These are phyloP conservation scores for Oxytorus armatus DNA, from an alignment of 2,888 invertebrate genomes.

Conservation along the genomic window DNA sequence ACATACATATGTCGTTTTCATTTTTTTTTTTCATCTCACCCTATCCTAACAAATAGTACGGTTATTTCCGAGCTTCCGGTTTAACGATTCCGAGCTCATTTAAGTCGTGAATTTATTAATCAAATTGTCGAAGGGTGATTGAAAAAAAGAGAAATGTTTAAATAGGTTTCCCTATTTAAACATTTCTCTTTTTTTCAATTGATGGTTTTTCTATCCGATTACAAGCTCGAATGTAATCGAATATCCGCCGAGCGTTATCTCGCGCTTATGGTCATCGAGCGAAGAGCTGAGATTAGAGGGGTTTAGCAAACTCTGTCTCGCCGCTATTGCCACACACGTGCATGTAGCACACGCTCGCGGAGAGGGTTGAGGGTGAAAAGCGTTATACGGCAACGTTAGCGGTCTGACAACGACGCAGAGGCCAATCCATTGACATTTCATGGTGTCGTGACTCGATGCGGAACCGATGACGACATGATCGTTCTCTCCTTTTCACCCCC, in stretches of 20 bases:
- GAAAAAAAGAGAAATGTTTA: slow-evolving; percentile 12
- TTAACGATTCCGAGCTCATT: no score
- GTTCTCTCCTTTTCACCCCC: slow-evolving; percentile 18
- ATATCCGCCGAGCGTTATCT: slow-evolving; percentile 37
- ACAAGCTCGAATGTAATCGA: slow-evolving; percentile 51
- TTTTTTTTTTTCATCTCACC: slow-evolving; percentile 1
- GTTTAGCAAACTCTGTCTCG: slow-evolving; percentile 62
- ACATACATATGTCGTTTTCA: neutral
- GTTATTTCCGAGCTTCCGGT: no score
- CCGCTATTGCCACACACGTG: slow-evolving; percentile 48
- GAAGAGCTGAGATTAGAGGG: slow-evolving; percentile 61
- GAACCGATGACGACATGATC: slow-evolving; percentile 68
- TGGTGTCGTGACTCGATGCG: slow-evolving; percentile 74
- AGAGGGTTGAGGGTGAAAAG: neutral
- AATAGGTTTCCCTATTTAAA: no score
- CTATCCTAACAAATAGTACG: no score
- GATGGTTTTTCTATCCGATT: slow-evolving; percentile 45
- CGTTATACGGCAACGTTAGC: slow-evolving; percentile 68
- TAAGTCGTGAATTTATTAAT: no score
- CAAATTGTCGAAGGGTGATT: no score
- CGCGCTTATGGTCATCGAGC: slow-evolving; percentile 62
- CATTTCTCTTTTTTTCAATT: no score
- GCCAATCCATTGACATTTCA: slow-evolving; percentile 79
- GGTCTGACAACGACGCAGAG: slow-evolving; percentile 67
- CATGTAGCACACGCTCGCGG: neutral